phyloP scores from a whole-genome alignment of 2,113 vertebrate species.

The Trachemys scripta region DNA sequence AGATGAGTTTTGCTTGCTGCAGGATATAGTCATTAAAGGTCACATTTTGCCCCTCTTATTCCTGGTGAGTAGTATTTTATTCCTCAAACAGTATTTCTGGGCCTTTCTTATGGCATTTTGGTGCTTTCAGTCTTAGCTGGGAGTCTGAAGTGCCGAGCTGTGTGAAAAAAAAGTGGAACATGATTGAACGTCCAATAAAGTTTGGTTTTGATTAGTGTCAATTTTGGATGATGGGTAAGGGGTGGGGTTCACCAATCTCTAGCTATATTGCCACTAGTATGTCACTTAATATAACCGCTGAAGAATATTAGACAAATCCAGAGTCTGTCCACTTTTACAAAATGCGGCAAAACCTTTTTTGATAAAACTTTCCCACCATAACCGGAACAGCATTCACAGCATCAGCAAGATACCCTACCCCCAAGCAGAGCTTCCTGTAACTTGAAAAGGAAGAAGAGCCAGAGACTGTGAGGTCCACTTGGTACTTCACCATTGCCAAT shows the following conservation, averaged over 20 bases:
- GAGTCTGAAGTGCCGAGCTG: not conserved
- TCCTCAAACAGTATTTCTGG: not conserved
- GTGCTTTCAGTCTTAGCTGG: not conserved
- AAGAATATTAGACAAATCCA: not conserved
- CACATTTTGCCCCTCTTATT: not conserved
- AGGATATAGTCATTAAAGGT: conserved; percentile 10
- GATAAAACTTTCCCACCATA: not conserved
- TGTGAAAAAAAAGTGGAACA: not conserved
- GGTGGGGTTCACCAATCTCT: not conserved
- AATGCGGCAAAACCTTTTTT: not conserved
- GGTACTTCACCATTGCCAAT: not conserved
- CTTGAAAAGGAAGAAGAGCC: not conserved
- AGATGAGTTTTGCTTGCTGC: conserved; percentile 59
- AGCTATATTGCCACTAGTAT: not conserved
- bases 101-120: not conserved
- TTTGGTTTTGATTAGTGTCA: conserved; percentile 30
- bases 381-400: not conserved
- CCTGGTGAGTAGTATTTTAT: conserved; percentile 7
- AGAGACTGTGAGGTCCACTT: not conserved
- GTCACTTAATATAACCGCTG: conserved; percentile 11
- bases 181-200: conserved; percentile 27
- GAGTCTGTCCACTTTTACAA: not conserved
- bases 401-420: not conserved
- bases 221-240: conserved; percentile 29
- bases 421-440: not conserved